These are phyloP conservation scores for Diabrotica undecimpunctata DNA, from an alignment of 1,140 invertebrate species.

Conservation along the genomic window DNA sequence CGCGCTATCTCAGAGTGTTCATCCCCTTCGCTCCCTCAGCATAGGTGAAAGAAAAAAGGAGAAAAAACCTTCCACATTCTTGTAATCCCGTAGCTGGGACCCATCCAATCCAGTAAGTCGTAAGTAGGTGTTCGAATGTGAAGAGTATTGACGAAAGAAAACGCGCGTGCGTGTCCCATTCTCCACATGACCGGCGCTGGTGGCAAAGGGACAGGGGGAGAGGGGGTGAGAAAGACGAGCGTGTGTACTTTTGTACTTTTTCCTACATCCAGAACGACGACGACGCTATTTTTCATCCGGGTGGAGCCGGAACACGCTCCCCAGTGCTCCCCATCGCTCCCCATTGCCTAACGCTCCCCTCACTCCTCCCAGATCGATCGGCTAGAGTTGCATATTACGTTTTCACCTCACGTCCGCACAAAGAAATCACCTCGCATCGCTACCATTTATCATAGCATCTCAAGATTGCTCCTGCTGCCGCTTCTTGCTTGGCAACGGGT, in stretches of 20 bases:
- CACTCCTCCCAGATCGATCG: slow-evolving; percentile 35
- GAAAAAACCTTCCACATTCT: slow-evolving; percentile 5
- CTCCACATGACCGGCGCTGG: slow-evolving; percentile 29
- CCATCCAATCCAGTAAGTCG: slow-evolving; percentile 14
- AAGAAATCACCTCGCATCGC: slow-evolving; percentile 41
- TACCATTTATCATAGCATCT: slow-evolving; percentile 37
- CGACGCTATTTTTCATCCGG: slow-evolving; percentile 43
- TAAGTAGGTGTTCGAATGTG: slow-evolving; percentile 45
- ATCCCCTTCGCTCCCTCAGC: not conserved
- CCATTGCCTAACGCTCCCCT: not conserved
- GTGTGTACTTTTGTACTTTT: slow-evolving; percentile 43
- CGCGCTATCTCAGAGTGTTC: too few species aligned
- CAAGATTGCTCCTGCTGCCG: slow-evolving; percentile 12
- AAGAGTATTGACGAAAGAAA: slow-evolving; percentile 40
- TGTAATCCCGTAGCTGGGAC: slow-evolving; percentile 9
- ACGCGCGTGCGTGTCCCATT: slow-evolving; percentile 41
- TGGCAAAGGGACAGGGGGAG: slow-evolving; percentile 3
- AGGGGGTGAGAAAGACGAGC: slow-evolving; percentile 25
- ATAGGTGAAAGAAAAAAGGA: slow-evolving; percentile 11
- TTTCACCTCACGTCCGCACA: slow-evolving; percentile 40
- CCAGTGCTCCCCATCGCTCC: slow-evolving; percentile 18
- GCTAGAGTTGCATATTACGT: slow-evolving; percentile 33
- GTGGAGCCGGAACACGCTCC: slow-evolving; percentile 39
- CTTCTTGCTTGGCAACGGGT: slow-evolving; percentile 9
- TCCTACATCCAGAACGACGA: slow-evolving; percentile 38